Conservation (phyloP, 2,797 vertebrate species). For the Phoxinus dragarum region DNA sequence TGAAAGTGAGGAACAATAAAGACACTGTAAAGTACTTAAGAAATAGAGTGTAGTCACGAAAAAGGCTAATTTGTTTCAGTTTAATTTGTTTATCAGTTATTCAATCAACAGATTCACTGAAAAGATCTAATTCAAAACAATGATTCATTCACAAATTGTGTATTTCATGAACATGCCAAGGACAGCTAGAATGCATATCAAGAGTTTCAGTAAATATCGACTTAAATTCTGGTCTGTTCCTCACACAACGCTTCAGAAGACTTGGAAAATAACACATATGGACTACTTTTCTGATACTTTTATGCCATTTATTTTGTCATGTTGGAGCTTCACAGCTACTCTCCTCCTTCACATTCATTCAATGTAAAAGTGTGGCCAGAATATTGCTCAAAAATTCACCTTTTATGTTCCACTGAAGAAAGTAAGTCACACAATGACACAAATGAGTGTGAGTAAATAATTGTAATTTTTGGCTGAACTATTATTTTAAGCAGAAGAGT, state of each 20-base stretch:
- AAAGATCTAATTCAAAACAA: background rate
- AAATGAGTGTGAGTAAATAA: background rate
- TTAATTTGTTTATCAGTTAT: background rate
- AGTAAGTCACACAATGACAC: background rate
- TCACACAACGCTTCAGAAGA: background rate
- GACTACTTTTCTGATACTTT: background rate
- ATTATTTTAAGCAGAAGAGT: background rate
- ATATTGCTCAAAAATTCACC: background rate
- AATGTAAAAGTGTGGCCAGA: background rate
- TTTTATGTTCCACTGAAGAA: background rate
- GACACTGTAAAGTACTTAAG: background rate
- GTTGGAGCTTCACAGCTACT: background rate
- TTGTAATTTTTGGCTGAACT: background rate
- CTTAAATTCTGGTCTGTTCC: too few relatives aligned
- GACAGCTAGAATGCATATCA: background rate
- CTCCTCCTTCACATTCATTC: background rate
- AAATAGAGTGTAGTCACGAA: background rate
- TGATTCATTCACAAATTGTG: background rate
- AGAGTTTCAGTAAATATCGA: background rate
- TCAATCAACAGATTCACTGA: background rate
- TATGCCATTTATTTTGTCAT: background rate
- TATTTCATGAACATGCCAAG: background rate
- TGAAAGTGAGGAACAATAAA: background rate
- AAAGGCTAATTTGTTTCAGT: too few relatives aligned
- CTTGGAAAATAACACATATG: background rate